Conservation (phyloP, 2,888 invertebrate species). For the Habrosyne pyritoides region DNA sequence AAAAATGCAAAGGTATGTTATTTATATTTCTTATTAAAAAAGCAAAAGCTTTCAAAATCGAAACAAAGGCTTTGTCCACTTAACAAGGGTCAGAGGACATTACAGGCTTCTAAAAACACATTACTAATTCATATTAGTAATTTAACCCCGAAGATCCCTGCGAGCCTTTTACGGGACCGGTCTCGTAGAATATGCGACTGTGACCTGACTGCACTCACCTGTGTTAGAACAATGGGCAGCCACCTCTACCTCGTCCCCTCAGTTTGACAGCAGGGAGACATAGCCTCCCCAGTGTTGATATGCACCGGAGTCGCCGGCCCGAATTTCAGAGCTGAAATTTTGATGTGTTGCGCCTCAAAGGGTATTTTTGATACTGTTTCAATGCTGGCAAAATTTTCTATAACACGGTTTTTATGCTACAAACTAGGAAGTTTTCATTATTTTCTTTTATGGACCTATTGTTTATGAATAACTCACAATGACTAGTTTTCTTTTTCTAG, state of each 20-base stretch:
- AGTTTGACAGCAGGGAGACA: constrained; percentile 10
- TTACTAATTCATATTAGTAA: constrained; percentile 10
- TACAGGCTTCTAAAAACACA: constrained; percentile 5
- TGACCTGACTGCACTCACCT: constrained; percentile 52
- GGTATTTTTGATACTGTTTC: constrained; percentile 13
- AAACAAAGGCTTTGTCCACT: not conserved
- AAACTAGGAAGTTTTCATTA: no score
- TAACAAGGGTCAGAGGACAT: constrained; percentile 1
- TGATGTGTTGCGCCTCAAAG: constrained; percentile 36
- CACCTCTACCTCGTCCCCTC: constrained; percentile 20
- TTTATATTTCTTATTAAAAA: not conserved
- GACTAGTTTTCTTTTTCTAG: no score
- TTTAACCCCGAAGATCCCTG: constrained; percentile 5
- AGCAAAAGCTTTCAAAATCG: not conserved
- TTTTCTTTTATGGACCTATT: no score
- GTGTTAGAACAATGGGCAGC: constrained; percentile 50
- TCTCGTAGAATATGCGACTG: constrained; percentile 19
- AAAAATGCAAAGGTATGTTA: not conserved
- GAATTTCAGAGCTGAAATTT: constrained; percentile 50
- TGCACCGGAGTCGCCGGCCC: constrained; percentile 33
- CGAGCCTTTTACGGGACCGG: constrained; percentile 7
- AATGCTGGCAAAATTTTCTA: not conserved
- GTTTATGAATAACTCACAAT: no score
- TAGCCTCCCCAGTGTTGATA: constrained; percentile 19
- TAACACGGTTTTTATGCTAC: not conserved